Base-by-base conservation (phyloP, 2,797 vertebrate genomes). In the Carapus acus region DNA sequence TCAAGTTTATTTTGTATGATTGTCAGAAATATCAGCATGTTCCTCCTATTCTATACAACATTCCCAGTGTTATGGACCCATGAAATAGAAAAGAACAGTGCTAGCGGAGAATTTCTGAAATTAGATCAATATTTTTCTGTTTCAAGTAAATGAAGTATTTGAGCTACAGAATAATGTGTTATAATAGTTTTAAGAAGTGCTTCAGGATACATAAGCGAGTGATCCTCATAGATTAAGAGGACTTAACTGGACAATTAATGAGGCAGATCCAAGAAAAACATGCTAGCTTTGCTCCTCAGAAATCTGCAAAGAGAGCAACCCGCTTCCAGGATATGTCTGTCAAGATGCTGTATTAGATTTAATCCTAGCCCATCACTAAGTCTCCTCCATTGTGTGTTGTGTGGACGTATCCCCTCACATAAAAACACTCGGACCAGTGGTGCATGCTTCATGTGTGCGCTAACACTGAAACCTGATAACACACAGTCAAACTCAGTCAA, bases 251-350 rank as follows among this genome's bases (percentile, higher is more conserved):
- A 51, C 83, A 91, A 84, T 88, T 88, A 89, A 89, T 87, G 83
- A 86, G 77, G 84, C 80, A 82, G 84, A 88, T 84, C 84, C 88
- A 80, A 80, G 78, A 77, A 79, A 80, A 86, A 80, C 77, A 67
- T 86, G 87, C 85, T 85, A 86, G 76, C 77, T 80, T 84, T 83
- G 74, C 75, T 84, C 40, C 79, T 71, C 72, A 83, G 79, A 87
- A 88, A 86, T 83, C 82, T 79, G 70, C 73, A 73, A 71, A 36
- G 54, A 75, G 73, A 75, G 61, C 75, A 76, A 85, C 76, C 84
- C 75, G 76, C 82, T 86, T 93, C 88, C 91, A 91, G 90, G 90
- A 93, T 92, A 89, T 62, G 82, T 94, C 90, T 93, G 91, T 96
- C 92, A 92, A 88, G 87, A 76, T 80, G 78, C 58, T 82, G 84